Conservation (phyloP, 2,113 vertebrate species). For the Megaleporinus macrocephalus region DNA sequence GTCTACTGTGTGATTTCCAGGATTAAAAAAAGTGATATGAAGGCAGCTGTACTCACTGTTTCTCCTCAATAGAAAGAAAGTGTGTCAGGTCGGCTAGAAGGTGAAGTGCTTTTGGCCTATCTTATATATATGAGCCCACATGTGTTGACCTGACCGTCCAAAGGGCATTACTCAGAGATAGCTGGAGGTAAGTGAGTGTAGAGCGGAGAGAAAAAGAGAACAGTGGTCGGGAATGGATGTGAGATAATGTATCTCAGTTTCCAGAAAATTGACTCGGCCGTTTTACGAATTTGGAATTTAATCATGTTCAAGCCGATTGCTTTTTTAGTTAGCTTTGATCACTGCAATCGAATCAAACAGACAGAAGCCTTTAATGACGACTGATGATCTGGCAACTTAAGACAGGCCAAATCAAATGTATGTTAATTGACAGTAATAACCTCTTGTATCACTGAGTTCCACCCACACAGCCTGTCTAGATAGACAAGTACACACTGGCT, state of each 20-base stretch:
- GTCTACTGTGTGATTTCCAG: not conserved
- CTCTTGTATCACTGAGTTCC: not conserved
- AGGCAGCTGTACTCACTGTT: slow-evolving; percentile 72
- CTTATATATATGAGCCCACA: slow-evolving; percentile 71
- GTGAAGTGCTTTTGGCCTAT: slow-evolving; percentile 33
- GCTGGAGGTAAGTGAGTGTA: slow-evolving; percentile 53
- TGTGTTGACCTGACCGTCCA: slow-evolving; percentile 72
- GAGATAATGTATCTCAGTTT: not conserved
- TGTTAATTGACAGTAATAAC: not conserved
- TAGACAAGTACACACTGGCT: slow-evolving; percentile 13
- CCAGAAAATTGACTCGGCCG: not conserved
- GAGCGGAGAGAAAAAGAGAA: slow-evolving; percentile 8
- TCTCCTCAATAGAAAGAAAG: slow-evolving; percentile 60
- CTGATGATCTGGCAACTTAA: not conserved
- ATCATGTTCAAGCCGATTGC: not conserved
- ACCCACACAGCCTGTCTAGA: not conserved
- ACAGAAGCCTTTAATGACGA: not conserved
- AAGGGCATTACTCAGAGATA: slow-evolving; percentile 77
- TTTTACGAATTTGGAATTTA: not conserved
- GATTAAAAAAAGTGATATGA: slow-evolving; percentile 6
- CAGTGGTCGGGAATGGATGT: not conserved
- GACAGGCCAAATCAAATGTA: not conserved
- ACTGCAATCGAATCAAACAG: not conserved
- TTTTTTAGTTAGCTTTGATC: not conserved
- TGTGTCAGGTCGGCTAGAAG: slow-evolving; percentile 54